Conservation (phyloP, 2,113 vertebrate genomes). For the Poecilia latipinna region DNA sequence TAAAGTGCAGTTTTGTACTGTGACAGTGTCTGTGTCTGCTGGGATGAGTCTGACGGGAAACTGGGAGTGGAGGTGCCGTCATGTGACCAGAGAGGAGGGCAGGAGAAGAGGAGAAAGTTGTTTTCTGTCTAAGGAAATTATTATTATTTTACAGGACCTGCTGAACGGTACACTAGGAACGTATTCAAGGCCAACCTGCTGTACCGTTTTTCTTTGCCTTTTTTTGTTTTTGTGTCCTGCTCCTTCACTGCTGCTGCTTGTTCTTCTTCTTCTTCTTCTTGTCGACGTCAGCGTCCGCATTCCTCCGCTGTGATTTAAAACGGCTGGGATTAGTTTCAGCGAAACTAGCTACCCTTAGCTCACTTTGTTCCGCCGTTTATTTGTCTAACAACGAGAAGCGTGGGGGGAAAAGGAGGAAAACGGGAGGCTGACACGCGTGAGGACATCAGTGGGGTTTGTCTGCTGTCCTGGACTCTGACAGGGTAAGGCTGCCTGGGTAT, state of each 20-base stretch:
- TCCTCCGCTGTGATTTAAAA: conserved; percentile 67
- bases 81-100: conserved; percentile 66
- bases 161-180: neutral
- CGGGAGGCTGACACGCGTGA: conserved; percentile 23
- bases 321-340: conserved; percentile 37
- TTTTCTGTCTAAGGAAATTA: neutral
- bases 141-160: neutral
- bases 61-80: conserved; percentile 61
- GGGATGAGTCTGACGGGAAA: neutral
- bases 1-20: no score
- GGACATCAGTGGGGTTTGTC: conserved; percentile 14
- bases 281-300: conserved; percentile 73
- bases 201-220: neutral
- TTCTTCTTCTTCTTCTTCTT: neutral
- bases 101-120: conserved; percentile 8
- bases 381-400: neutral
- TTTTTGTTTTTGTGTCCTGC: neutral
- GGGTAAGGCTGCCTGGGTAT: conserved; percentile 51
- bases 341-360: conserved; percentile 28
- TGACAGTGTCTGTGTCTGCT: neutral
- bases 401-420: neutral
- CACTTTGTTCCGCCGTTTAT: rapidly evolving
- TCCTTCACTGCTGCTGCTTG: neutral
- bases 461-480: conserved; percentile 36
- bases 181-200: neutral